Conservation (phyloP, 1,140 invertebrate genomes). For the Daktulosphaira vitifoliae region DNA sequence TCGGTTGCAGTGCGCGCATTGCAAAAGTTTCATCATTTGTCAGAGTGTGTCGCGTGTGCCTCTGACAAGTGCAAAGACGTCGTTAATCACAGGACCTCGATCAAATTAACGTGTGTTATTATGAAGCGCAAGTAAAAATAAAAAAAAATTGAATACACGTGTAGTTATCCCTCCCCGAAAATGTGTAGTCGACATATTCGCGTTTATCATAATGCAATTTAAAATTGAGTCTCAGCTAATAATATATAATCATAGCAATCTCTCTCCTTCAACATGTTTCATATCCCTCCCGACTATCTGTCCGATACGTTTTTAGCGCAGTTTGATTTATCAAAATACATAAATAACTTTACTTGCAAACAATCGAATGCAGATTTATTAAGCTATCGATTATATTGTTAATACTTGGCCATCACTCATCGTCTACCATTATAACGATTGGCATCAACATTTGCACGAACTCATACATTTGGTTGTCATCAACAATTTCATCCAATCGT, state of each 20-base stretch:
- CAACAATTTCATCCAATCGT: too few species aligned
- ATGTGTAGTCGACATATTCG: constrained; percentile 20
- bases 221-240: constrained; percentile 17
- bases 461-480: too few species aligned
- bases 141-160: background rate
- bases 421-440: too few species aligned
- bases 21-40: constrained; percentile 33
- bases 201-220: constrained; percentile 24
- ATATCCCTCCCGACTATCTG: too few species aligned
- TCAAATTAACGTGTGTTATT: constrained; percentile 33
- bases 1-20: background rate
- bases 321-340: too few species aligned
- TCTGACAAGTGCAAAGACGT: constrained; percentile 19
- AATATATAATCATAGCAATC: background rate
- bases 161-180: constrained; percentile 8
- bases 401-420: too few species aligned
- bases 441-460: too few species aligned
- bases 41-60: constrained; percentile 30
- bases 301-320: too few species aligned
- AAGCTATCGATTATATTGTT: too few species aligned
- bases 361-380: too few species aligned
- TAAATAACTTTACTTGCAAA: too few species aligned
- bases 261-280: background rate
- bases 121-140: background rate
- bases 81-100: constrained; percentile 20